Conservation (phyloP, 1,140 invertebrate genomes). For the Pogonomyrmex californicus region DNA sequence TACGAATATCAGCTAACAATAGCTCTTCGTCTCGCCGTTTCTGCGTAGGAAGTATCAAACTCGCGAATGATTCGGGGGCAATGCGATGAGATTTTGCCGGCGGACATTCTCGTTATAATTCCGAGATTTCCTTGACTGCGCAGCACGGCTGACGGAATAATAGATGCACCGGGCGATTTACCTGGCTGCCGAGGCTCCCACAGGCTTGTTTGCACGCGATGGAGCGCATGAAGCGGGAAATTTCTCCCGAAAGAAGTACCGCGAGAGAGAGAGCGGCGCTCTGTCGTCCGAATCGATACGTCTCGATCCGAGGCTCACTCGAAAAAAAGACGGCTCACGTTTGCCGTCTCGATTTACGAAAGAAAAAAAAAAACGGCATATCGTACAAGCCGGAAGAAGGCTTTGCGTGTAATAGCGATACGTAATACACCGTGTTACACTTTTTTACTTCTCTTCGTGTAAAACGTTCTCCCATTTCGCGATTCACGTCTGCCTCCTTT, state of each 20-base stretch:
- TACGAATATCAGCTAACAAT: not conserved
- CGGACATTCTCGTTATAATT: slow-evolving; percentile 24
- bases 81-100: not conserved
- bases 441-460: not conserved
- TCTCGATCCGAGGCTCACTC: slow-evolving; percentile 23
- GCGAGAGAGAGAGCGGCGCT: slow-evolving; percentile 7
- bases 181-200: slow-evolving; percentile 3
- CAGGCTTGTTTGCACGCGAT: slow-evolving; percentile 40
- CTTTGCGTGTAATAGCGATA: not conserved
- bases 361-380: not conserved
- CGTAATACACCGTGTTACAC: not conserved
- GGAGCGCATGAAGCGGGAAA: slow-evolving; percentile 24
- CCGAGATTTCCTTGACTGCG: slow-evolving; percentile 24
- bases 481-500: not conserved
- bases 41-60: not conserved
- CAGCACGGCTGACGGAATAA: slow-evolving; percentile 20
- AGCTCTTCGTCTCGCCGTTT: not conserved
- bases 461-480: not conserved
- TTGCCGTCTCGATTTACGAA: slow-evolving; percentile 24
- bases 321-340: slow-evolving; percentile 21
- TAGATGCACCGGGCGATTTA: slow-evolving; percentile 25
- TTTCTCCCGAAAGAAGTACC: slow-evolving; percentile 37
- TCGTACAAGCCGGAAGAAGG: not conserved
- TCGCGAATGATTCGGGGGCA: slow-evolving; percentile 16
- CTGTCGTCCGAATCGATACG: slow-evolving; percentile 48